Evolutionary conservation across 2,888 invertebrate species (phyloP), one percentile per base, ranked within the genome.

Genomic region (Rhingia campestris): DNA sequence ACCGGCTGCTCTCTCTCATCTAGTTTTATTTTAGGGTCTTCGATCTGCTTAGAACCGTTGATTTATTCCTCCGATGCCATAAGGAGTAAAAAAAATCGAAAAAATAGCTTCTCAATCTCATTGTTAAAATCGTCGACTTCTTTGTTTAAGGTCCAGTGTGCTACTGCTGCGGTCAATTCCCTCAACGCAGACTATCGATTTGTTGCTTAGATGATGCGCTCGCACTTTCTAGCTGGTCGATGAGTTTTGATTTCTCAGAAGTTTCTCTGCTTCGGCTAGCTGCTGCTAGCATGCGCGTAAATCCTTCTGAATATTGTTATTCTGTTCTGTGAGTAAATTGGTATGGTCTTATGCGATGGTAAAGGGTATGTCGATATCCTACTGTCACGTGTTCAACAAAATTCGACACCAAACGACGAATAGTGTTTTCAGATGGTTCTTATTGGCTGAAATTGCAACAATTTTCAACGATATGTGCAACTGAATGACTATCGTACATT

Each of bases 231-330:
- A 80, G 43, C 39, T 84, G 80, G 12, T 80, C 80, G 32, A 84
- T 80, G 2, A 84, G 70, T 12, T 84, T 80, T 7, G 80, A 33
- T 54, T 84, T 84, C 7, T 84, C 80, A 86, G 77, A 5, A 87
- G 67, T 59, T 74, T 86, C 69, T 88, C 87, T 3, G 82, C 45
- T 22, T 88, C 88, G 14, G 67, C 51, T 5, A 91, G 47, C 69
- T 88, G 89, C 4, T 88, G 87, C 70, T 89, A 89, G 0, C 88
- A 74, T 1, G 87, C 79, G 6, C 90, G 67, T 6, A 90, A 67
- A 1, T 91, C 90, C 66, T 89, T 90, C 53, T 91, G 89, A 9
- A 90, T 87, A 3, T 86, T 73, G 74, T 90, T 91, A 53, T 90
- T 90, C 69, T 90, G 89, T 37, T 89, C 88, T 49, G 89, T 90